Evolutionary conservation across 2,888 invertebrate genomes (phyloP).

Genomic region (Himalopsyche kuldschensis): DNA sequence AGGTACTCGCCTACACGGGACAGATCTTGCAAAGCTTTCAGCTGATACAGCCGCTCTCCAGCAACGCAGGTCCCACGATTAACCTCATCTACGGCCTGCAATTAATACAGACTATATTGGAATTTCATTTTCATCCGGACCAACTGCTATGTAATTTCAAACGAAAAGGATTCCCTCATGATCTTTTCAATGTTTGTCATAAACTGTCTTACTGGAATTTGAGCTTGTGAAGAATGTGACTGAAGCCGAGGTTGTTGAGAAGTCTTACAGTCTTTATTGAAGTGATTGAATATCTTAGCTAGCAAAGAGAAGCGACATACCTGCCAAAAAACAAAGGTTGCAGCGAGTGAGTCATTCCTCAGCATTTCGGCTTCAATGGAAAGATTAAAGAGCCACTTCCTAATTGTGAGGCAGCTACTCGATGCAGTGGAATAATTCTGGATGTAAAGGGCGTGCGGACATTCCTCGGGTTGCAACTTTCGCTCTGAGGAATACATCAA

Average conservation of each 20-base stretch:
- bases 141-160: background rate
- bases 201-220: too few species aligned
- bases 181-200: too few species aligned
- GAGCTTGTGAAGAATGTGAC: too few species aligned
- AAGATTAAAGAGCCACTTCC: slow-evolving; percentile 84
- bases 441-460: slow-evolving; percentile 96
- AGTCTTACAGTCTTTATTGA: too few species aligned
- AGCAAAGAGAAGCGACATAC: slow-evolving; percentile 45
- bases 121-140: slow-evolving; percentile 13
- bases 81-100: slow-evolving; percentile 87
- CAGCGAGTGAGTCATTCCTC: slow-evolving; percentile 70
- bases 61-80: slow-evolving; percentile 90
- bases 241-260: too few species aligned
- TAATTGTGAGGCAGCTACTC: slow-evolving; percentile 86
- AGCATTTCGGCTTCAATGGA: slow-evolving; percentile 63
- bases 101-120: too few species aligned
- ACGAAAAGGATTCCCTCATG: too few species aligned
- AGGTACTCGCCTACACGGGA: slow-evolving; percentile 86
- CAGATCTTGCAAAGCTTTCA: slow-evolving; percentile 89
- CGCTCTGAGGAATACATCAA: slow-evolving; percentile 70
- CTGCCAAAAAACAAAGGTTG: slow-evolving; percentile 88
- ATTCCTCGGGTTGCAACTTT: slow-evolving; percentile 89
- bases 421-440: slow-evolving; percentile 99
- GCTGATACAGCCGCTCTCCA: slow-evolving; percentile 89
- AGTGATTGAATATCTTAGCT: background rate